These are phyloP conservation scores for Porites evermanni DNA, from an alignment of 92 coral and sea anemone species.

Conservation along the genomic window DNA sequence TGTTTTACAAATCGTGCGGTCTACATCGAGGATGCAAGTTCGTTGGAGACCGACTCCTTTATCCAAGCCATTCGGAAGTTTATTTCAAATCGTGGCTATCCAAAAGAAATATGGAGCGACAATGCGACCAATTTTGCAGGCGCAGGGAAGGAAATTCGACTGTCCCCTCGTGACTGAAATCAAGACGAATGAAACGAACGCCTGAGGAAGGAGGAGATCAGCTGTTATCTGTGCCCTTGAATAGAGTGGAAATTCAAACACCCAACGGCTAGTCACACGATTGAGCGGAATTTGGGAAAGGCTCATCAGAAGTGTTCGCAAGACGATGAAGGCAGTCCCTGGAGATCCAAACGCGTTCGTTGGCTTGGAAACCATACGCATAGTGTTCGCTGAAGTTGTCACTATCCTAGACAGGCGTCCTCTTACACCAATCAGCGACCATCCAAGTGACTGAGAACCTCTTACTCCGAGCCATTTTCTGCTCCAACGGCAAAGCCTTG, in stretches of 20 bases:
- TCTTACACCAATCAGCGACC: constrained; percentile 64
- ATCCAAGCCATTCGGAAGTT: constrained; percentile 50
- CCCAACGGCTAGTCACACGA: constrained; percentile 19
- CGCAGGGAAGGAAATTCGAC: constrained; percentile 37
- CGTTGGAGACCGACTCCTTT: too few relatives aligned
- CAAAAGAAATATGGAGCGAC: constrained; percentile 57
- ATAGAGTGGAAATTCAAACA: constrained; percentile 37
- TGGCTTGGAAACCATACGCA: constrained; percentile 48
- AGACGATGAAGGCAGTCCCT: constrained; percentile 42
- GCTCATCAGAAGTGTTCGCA: constrained; percentile 47
- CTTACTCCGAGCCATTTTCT: constrained; percentile 71
- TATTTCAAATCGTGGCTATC: constrained; percentile 33
- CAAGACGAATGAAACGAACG: constrained; percentile 2
- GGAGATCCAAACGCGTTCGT: constrained; percentile 44
- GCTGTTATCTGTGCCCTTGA: constrained; percentile 18
- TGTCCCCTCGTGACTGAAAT: background rate
- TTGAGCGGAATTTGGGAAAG: constrained; percentile 47
- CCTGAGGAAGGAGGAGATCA: constrained; percentile 2
- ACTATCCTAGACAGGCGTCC: constrained; percentile 71
- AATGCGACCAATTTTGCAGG: constrained; percentile 44
- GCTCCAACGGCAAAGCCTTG: constrained; percentile 61
- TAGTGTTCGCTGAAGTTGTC: constrained; percentile 55
- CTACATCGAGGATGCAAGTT: constrained; percentile 56
- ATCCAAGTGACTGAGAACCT: constrained; percentile 70
- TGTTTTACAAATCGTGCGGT: constrained; percentile 50